Evolutionary conservation across 2,888 invertebrate species (phyloP).

Genomic region (Ariolimax columbianus): DNA sequence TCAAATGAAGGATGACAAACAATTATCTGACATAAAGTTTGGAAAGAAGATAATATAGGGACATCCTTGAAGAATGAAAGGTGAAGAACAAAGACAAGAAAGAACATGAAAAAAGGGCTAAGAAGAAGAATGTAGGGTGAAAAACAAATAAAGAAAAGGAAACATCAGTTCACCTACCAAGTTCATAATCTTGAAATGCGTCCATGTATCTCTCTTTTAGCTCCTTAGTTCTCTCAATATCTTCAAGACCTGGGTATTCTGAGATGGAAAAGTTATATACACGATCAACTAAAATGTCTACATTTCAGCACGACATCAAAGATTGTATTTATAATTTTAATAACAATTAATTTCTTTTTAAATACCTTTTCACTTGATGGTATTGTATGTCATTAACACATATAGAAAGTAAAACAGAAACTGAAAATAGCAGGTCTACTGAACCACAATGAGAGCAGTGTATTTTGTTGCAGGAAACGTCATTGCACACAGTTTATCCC

Average conservation of each 20-base stretch:
- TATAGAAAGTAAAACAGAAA: not conserved
- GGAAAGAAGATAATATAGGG: no score
- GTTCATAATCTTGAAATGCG: conserved; percentile 50
- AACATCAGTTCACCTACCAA: conserved; percentile 37
- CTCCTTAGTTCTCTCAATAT: conserved; percentile 10
- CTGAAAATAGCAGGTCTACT: not conserved
- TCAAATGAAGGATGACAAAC: no score
- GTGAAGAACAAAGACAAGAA: no score
- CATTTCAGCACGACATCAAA: not conserved
- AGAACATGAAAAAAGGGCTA: no score
- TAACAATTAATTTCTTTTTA: no score
- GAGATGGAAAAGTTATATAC: not conserved
- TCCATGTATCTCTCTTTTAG: conserved; percentile 38
- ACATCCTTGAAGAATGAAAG: no score
- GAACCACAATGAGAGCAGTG: no score
- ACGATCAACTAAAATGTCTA: not conserved
- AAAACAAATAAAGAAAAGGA: no score
- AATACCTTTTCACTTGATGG: no score
- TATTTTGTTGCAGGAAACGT: no score
- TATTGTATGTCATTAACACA: not conserved
- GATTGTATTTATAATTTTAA: not conserved
- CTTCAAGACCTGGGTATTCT: conserved; percentile 47
- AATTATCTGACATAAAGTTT: no score
- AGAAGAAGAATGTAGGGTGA: not conserved
- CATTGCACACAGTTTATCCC: no score